Evolutionary conservation across 2,888 invertebrate genomes (phyloP), one percentile per base, ranked within the genome.

Genomic region (Bellardia pandia): DNA sequence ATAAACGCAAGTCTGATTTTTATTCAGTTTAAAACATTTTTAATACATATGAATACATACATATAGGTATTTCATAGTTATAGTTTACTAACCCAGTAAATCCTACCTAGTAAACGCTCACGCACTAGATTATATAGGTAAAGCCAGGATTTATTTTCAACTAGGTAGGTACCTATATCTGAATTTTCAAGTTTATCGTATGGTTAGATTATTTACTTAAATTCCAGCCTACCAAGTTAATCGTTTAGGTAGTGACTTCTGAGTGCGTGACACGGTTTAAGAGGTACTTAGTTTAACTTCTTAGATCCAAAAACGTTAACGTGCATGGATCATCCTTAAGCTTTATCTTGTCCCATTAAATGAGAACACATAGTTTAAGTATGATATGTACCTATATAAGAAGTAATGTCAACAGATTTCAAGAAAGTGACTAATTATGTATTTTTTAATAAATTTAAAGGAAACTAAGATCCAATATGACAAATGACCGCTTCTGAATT

Each of bases 241-340:
- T 69, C 51, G 16, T 33, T 69, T 33, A 48, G 8, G 30, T 48
- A 30, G 8, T 14, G 14, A 48, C 51, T 69, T 69, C 14, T 16
- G 9, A 4, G 64, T 16, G 40, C 40, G 16, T 40, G 14, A 33
- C 2, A 33, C 14, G 9, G n/a, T 51, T 69, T 51, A 33, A 11
- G 51, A 69, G 68, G 68, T 68, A 23, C 23, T 23, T 23, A 69
- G 69, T 48, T 68, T 68, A 48, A 68, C 30, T 68, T 68, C 2
- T 66, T 45, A 13, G 30, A 30, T 23, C 14, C 60, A 60, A 11
- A 33, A 33, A 7, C 13, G 14, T 37, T 14, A 6, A 13, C 13
- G 14, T 48, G 42, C 9, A 4, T 42, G 23, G 48, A 68, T 60
- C 33, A 60, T 1, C 37, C 11, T 16, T 68, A 68, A 48, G 68